Percentiles rank a stretch among this genome's conserved stretches.
Conservation (phyloP, 2,797 vertebrate species). For the Peromyscus eremicus region DNA sequence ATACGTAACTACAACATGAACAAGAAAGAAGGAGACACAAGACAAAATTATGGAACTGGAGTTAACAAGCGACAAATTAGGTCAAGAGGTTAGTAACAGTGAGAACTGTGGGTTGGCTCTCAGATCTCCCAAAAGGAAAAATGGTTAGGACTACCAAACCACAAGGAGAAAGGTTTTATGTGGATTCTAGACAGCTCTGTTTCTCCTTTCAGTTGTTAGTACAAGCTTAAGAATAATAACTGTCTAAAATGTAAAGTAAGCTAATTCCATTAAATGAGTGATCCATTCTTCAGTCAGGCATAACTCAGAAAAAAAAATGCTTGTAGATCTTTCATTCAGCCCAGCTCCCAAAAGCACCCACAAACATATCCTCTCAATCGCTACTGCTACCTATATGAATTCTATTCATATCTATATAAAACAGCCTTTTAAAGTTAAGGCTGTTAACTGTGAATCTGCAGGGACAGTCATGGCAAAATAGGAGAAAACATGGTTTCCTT, state of each 20-base stretch:
- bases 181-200: not conserved
- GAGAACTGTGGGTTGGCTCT: not conserved
- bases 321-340: not conserved
- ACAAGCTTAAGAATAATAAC: not conserved
- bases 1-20: not conserved
- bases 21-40: not conserved
- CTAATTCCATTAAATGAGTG: not conserved
- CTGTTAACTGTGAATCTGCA: constrained; percentile 57
- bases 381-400: constrained; percentile 28
- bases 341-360: not conserved
- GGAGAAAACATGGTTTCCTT: constrained; percentile 54
- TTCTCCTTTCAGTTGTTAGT: constrained; percentile 2
- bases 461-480: constrained; percentile 57
- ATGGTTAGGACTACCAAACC: not conserved
- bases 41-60: not conserved
- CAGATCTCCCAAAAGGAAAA: constrained; percentile 6
- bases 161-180: not conserved
- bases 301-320: not conserved
- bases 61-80: not conserved
- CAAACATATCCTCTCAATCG: no score
- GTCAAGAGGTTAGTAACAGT: not conserved
- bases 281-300: not conserved
- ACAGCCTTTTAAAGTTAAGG: constrained; percentile 62
- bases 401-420: constrained; percentile 43
- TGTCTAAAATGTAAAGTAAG: not conserved